phyloP scores from a whole-genome alignment of 2,113 vertebrate species.

The Microcebus ravelobensis region DNA sequence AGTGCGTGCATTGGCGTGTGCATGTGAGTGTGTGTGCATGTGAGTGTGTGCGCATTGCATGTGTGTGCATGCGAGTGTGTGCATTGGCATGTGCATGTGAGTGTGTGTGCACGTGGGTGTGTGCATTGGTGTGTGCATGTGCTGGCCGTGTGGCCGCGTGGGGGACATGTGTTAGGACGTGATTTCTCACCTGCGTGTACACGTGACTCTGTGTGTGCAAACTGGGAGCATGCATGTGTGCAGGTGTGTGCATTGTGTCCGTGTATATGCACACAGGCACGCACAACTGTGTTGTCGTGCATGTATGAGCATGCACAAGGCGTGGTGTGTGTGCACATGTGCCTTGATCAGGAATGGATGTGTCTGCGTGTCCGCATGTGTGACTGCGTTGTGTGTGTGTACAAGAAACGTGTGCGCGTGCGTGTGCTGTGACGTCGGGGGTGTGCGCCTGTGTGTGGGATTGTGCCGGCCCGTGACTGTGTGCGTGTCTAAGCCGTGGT shows the following conservation, averaged over 20 bases:
- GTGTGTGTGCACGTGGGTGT: too few relatives aligned
- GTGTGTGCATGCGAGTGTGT: neutral
- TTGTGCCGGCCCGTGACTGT: neutral
- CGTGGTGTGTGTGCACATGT: accelerated
- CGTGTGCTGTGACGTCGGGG: too few relatives aligned
- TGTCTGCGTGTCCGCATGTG: accelerated
- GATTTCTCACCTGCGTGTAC: neutral
- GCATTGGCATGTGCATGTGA: accelerated
- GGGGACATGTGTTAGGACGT: neutral
- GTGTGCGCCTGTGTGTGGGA: neutral
- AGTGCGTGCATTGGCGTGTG: too few relatives aligned
- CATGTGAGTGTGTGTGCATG: too few relatives aligned
- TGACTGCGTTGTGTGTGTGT: neutral
- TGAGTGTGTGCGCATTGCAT: too few relatives aligned
- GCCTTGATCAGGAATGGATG: accelerated
- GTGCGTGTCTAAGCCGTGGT: neutral
- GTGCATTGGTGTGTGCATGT: accelerated
- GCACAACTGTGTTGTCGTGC: accelerated
- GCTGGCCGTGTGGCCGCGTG: neutral
- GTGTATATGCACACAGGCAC: accelerated
- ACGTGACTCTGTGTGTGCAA: too few relatives aligned
- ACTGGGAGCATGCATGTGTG: accelerated
- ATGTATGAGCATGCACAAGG: accelerated
- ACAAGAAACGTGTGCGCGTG: too few relatives aligned
- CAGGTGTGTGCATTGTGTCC: accelerated